Evolutionary conservation across 2,888 invertebrate species (phyloP), one percentile per base, ranked within the genome.

Genomic region (Euplagia quadripunctaria): DNA sequence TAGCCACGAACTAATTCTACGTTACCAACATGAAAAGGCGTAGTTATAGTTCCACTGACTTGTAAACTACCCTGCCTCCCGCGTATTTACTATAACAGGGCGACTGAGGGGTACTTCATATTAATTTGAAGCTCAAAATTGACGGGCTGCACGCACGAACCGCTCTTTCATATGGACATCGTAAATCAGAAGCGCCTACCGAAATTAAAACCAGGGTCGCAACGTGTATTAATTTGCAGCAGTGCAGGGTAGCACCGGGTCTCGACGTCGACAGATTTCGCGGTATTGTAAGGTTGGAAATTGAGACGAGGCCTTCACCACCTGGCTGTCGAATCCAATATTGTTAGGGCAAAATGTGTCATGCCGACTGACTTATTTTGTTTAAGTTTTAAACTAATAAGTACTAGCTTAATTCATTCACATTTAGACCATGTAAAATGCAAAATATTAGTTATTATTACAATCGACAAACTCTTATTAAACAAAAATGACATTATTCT

Each of bases 111-210:
- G 88, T 77, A 77, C 78, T 78, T 85, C 82, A 85, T 86, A 85
- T 89, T 87, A 88, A 86, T 85, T 85, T 86, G 83, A 82, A 81
- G 88, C 82, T 89, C 89, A 79, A 83, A 88, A 88, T 90, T 88
- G 88, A 90, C 88, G 89, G 88, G 91, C 79, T 85, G 85, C 88
- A 92, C 91, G 91, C 92, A 92, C 89, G 85, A 87, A 89, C 89
- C 87, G 86, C 89, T 92, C 93, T 92, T 91, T 91, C 91, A 92
- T 91, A 93, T 90, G 91, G 92, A 90, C 89, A 89, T 90, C 92
- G 91, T 94, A 94, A 94, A 94, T 94, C 94, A 94, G 89, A 85
- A 89, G 89, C 87, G 90, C 89, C 89, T 88, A 87, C 90, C 89
- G 89, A 94, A 94, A 94, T 94, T 94, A 94, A 94, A 94, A 94